phyloP scores from a whole-genome alignment of 2,888 invertebrate genomes.

The Leuctra nigra region DNA sequence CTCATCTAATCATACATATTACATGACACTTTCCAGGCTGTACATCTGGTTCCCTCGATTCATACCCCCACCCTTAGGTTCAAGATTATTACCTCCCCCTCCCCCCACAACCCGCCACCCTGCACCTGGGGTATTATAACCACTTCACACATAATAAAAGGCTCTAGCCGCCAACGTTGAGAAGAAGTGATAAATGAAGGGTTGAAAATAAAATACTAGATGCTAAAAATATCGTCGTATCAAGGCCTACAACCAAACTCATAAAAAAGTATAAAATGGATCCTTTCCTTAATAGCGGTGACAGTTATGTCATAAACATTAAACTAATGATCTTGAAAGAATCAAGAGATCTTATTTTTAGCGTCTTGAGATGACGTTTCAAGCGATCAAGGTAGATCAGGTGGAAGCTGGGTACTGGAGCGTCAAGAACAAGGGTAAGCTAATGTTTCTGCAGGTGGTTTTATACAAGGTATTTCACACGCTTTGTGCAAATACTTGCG shows the following conservation, averaged over 20 bases:
- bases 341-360: slow-evolving; percentile 9
- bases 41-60: slow-evolving; percentile 19
- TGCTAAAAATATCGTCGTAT: neutral
- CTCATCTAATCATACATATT: slow-evolving; percentile 18
- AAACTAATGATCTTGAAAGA: slow-evolving; percentile 14
- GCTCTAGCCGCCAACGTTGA: neutral
- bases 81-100: neutral
- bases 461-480: too few relatives aligned
- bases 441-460: too few relatives aligned
- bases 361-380: neutral
- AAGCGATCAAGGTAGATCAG: too few relatives aligned
- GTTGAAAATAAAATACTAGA: neutral
- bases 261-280: slow-evolving; percentile 13
- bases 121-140: slow-evolving; percentile 22
- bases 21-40: slow-evolving; percentile 11
- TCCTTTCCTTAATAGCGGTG: slow-evolving; percentile 16
- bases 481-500: too few relatives aligned
- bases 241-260: neutral
- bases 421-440: too few relatives aligned
- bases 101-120: neutral
- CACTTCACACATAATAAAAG: slow-evolving; percentile 24
- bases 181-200: slow-evolving; percentile 22
- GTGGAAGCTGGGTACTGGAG: too few relatives aligned
- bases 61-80: slow-evolving; percentile 11
- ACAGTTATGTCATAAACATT: slow-evolving; percentile 13